Conservation (phyloP, 1,140 invertebrate genomes). For the Drosophila teissieri region DNA sequence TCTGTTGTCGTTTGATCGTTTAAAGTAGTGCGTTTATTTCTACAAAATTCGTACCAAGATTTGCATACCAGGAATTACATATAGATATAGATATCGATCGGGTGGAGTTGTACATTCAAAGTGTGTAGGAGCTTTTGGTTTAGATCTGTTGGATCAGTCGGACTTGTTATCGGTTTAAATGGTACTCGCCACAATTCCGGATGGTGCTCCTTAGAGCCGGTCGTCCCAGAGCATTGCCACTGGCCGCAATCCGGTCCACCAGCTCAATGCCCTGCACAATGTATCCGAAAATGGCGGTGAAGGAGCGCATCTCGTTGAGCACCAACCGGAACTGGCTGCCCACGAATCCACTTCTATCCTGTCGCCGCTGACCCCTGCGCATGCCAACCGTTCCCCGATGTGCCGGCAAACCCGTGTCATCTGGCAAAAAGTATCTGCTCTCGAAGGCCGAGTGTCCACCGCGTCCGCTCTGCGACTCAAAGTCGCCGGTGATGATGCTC, state of each 20-base stretch:
- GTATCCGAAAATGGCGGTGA: constrained; percentile 93
- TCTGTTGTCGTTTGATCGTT: constrained; percentile 2
- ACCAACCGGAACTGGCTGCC: constrained; percentile 94
- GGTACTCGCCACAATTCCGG: constrained; percentile 90
- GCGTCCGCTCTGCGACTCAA: constrained; percentile 92
- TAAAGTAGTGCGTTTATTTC: neutral
- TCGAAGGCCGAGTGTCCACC: constrained; percentile 92
- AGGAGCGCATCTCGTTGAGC: constrained; percentile 91
- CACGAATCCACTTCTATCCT: constrained; percentile 92
- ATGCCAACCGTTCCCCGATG: constrained; percentile 92
- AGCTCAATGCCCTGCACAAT: constrained; percentile 92
- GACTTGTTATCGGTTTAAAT: neutral
- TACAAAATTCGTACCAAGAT: constrained; percentile 16
- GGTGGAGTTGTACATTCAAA: neutral
- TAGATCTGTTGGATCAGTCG: neutral
- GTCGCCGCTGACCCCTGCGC: constrained; percentile 91
- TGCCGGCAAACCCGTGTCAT: constrained; percentile 91
- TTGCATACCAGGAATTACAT: neutral
- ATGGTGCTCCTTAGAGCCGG: constrained; percentile 91
- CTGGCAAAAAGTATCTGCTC: constrained; percentile 92
- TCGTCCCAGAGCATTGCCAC: constrained; percentile 91
- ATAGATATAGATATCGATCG: neutral
- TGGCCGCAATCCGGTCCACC: constrained; percentile 91
- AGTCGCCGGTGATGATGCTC: constrained; percentile 92
- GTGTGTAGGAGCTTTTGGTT: neutral